Evolutionary conservation across 2,113 vertebrate genomes (phyloP), one percentile per base, ranked within the genome.

Genomic region (Ardeotis arabs): DNA sequence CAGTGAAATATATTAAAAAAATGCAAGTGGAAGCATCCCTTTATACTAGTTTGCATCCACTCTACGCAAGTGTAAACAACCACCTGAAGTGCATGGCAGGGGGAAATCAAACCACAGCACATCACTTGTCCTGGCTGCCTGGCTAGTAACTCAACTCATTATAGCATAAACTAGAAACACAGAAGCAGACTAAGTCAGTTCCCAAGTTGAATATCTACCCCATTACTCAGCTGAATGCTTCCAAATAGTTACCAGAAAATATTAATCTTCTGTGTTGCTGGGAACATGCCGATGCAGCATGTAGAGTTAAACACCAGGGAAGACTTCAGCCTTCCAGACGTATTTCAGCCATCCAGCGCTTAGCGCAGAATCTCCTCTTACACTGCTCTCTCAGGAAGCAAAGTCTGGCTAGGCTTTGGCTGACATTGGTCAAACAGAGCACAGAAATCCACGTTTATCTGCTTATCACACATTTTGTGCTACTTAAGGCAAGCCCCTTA

Each of bases 241-340:
- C 85, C 88, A 75, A 31, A 70, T 13, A 67, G 75, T 19, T 35
- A 77, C 33, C 90, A 94, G 72, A 35, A 94, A 67, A 44, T 6
- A 93, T 6, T 63, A 6, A 60, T 45, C 63, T 47, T 56, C 66
- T 19, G 17, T 53, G 39, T 3, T 67, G 19, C 68, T 60, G 47
- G 50, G 44, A 80, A 63, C 1, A 7, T 6, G 72, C 41, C 1
- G 0, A 20, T 20, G 67, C 67, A 80, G 75, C 90, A 24, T 0
- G 0, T 6, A 27, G 47, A 72, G 66, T 0, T 56, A 28, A 62
- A 56, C 67, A 59, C 63, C 64, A 94, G 47, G 59, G 50, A 50
- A 49, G 84, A 14, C 4, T 73, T 37, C 45, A 74, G 62, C 27
- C 49, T 62, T 50, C 44, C 77, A 85, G 62, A 24, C 28, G 23